Base-by-base conservation (phyloP, 2,888 invertebrate genomes). In the Diadegma fenestrale region DNA sequence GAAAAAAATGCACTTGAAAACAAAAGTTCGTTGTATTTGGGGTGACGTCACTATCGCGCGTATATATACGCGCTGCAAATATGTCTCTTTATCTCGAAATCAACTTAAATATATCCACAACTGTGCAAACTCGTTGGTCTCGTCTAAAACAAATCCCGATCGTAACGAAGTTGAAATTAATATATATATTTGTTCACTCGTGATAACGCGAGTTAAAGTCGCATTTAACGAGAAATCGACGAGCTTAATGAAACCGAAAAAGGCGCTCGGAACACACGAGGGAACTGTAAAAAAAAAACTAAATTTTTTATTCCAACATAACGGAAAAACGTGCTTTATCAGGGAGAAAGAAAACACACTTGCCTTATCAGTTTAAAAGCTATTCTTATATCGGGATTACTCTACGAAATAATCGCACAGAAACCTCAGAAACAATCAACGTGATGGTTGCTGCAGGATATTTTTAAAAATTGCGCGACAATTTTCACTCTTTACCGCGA, bases 101-200 rank as follows among this genome's bases (percentile, higher is more conserved):
- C 43, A 71, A 54, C 66, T 45, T 79, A 48, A 68, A 76, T 22
- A 54, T 80, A 68, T 79, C 43, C 66, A 22, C 82, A 80, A 80
- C 79, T 82, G 85, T 82, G 72, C 73, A 80, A 86, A 86, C 80
- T 45, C 66, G 37, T 72, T 41, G 12, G 73, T 61, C 79, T 72
- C 61, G 72, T 85, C 66, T 54, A 69, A 86, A 82, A 82, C 73
- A 80, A 86, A 86, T 86, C 82, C 76, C 26, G 64, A 61, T 63
- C 48, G 54, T 43, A 43, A 78, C 48, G 61, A 80, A 58, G 48
- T 17, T 8, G 19, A 71, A 63, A 77, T 80, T 77, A 33, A 68
- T 68, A 8, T 58, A 26, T 58, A 26, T 58, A 1, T 26, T 54
- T 10, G 17, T 48, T 48, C 66, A 26, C 68, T 5, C 3, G 14